phyloP scores from a whole-genome alignment of 2,797 vertebrate species.

The Enteromius treurensis region DNA sequence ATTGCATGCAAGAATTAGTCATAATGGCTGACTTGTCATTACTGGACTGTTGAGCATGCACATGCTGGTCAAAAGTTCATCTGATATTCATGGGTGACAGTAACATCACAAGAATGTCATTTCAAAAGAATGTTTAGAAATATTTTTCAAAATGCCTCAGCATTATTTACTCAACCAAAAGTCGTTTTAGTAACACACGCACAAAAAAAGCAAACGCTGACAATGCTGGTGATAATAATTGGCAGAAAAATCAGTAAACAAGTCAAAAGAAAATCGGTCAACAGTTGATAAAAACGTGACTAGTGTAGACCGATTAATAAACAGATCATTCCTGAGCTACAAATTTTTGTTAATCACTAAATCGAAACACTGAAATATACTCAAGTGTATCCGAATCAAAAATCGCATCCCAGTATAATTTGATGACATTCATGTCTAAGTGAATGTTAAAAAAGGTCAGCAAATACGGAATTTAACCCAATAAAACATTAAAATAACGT shows the following conservation, averaged over 20 bases:
- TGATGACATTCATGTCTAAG: too few species aligned
- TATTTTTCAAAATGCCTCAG: conserved; percentile 6
- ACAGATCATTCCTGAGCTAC: background rate
- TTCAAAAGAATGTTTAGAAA: background rate
- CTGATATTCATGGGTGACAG: background rate
- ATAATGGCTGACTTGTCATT: conserved; percentile 3
- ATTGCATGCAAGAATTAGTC: background rate
- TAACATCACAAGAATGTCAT: conserved; percentile 8
- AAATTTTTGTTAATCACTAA: background rate
- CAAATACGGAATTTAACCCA: too few species aligned
- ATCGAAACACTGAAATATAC: background rate
- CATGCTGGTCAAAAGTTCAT: conserved; percentile 25
- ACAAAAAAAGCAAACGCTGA: background rate
- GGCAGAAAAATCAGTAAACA: background rate
- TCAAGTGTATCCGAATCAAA: too few species aligned
- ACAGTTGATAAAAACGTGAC: too few species aligned
- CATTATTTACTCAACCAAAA: background rate
- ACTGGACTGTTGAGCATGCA: background rate
- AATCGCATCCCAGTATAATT: too few species aligned
- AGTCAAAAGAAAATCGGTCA: too few species aligned
- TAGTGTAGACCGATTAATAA: background rate
- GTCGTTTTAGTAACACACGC: background rate
- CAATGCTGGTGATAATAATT: background rate
- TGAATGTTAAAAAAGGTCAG: too few species aligned
- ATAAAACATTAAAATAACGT: too few species aligned